Base-by-base conservation (phyloP, 2,113 vertebrate species). In the Notothenia coriiceps region DNA sequence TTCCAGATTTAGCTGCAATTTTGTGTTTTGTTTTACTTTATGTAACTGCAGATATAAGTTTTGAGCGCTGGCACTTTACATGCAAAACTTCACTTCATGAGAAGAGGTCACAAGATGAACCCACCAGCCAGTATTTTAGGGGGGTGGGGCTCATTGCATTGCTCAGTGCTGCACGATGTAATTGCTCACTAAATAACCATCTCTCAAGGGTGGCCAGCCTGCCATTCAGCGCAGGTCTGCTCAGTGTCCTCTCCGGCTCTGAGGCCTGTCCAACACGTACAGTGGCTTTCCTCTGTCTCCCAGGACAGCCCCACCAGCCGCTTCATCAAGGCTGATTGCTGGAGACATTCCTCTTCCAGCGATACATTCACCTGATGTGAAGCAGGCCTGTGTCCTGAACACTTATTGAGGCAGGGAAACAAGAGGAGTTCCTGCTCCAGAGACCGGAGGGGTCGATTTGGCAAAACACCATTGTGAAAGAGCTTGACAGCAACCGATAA, bases 271-370 rank as follows among this genome's bases (percentile, higher is more conserved):
- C 74, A 75, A 92, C 91, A 85, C 79, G 77, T 89, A 91, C 93
- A 85, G 93, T 92, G 91, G 93, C 93, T 92, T 88, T 88, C 78
- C 87, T 72, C 70, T 73, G 89, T 90, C 88, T 92, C 88, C 62
- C 86, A 88, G 83, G 90, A 86, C 78, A 67, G 67, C 83, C 85
- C 73, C 47, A 67, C 75, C 88, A 71, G 85, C 89, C 43, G 68
- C 67, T 86, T 90, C 91, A 89, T 94, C 91, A 87, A 77, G 68
- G 74, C 83, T 91, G 91, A 94, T 95, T 94, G 79, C 82, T 74
- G 82, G 82, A 89, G 93, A 94, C 92, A 80, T 85, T 92, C 85
- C 80, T 88, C 89, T 87, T 71, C 70, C 79, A 74, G 78, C 62
- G 66, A 84, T 79, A 87, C 56, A 73, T 71, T 80, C 86, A 92